Percentiles rank a stretch among this genome's conserved stretches.
phyloP scores from a whole-genome alignment of 2,113 vertebrate genomes.

The Taxidea taxus region DNA sequence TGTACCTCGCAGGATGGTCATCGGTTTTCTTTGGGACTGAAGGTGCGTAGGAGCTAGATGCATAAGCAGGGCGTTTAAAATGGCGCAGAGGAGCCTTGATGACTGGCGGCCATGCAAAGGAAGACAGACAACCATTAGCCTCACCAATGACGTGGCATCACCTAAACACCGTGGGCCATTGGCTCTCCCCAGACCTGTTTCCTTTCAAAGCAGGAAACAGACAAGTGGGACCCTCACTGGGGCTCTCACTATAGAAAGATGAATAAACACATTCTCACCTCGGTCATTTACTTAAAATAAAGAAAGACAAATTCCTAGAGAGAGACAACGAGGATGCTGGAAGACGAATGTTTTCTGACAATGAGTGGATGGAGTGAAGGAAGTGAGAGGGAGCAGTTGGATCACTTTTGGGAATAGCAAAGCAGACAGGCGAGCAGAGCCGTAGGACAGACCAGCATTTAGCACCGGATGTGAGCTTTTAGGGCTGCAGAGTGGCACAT shows the following conservation, averaged over 20 bases:
- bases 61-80: constrained; percentile 85
- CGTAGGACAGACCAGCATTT: background rate
- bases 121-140: constrained; percentile 58
- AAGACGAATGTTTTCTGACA: background rate
- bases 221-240: background rate
- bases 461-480: background rate
- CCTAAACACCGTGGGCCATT: background rate
- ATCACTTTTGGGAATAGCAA: background rate
- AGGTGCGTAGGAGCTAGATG: constrained; percentile 81
- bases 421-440: background rate
- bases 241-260: background rate
- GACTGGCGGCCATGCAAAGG: constrained; percentile 75
- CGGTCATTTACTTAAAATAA: background rate
- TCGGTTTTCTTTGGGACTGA: constrained; percentile 80
- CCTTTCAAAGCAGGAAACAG: background rate
- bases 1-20: constrained; percentile 77
- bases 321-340: background rate
- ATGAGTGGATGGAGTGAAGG: background rate
- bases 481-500: background rate
- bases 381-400: background rate
- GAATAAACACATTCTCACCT: background rate
- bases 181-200: background rate
- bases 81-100: constrained; percentile 82
- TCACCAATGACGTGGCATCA: accelerated
- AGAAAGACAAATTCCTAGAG: background rate